Evolutionary conservation across 2,888 invertebrate species (phyloP).

Genomic region (Morpho helenor): DNA sequence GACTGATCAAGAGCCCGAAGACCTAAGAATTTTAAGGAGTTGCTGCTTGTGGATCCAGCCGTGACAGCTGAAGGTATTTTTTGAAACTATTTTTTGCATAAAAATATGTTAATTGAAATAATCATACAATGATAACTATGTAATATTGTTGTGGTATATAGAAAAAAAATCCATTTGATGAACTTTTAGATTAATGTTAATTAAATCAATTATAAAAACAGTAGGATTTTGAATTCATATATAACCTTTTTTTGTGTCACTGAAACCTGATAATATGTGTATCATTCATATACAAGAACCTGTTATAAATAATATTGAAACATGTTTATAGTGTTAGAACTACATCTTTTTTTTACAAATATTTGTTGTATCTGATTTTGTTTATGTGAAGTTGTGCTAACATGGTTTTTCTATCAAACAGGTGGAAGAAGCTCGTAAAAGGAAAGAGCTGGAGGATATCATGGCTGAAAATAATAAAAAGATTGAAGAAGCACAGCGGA

Average conservation of each 20-base stretch:
- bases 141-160: slow-evolving; percentile 16
- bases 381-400: slow-evolving; percentile 19
- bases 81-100: slow-evolving; percentile 74
- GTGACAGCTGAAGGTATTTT: slow-evolving; percentile 73
- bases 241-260: too few relatives aligned
- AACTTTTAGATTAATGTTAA: too few relatives aligned
- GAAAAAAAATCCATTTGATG: slow-evolving; percentile 3
- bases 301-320: slow-evolving; percentile 7
- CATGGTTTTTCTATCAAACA: slow-evolving; percentile 82
- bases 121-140: slow-evolving; percentile 10
- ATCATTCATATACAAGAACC: neutral
- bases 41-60: slow-evolving; percentile 71
- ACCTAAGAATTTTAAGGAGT: slow-evolving; percentile 73
- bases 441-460: slow-evolving; percentile 96
- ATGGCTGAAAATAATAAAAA: slow-evolving; percentile 98
- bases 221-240: too few relatives aligned
- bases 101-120: slow-evolving; percentile 38
- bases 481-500: slow-evolving; percentile 97
- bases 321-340: slow-evolving; percentile 10
- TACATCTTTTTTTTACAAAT: neutral
- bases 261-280: too few relatives aligned
- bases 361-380: slow-evolving; percentile 28
- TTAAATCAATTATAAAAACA: too few relatives aligned
- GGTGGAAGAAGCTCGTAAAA: slow-evolving; percentile 98
- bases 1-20: slow-evolving; percentile 76